phyloP scores from a whole-genome alignment of 2,888 invertebrate species.

The Leptopilina syphax region DNA sequence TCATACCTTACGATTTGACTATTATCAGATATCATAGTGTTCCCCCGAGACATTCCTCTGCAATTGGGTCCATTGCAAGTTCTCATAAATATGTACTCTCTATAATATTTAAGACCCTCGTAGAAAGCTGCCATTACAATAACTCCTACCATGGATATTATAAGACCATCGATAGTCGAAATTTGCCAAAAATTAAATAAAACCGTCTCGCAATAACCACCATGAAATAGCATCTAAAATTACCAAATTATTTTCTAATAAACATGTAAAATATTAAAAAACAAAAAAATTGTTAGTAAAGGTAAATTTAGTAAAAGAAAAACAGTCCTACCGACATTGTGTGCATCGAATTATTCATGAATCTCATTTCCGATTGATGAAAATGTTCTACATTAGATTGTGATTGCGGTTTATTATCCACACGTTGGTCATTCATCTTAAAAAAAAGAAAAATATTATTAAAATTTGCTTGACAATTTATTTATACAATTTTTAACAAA shows the following conservation, averaged over 20 bases:
- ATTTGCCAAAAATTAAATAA: constrained; percentile 91
- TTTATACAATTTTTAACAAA: no score
- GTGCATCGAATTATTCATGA: background rate
- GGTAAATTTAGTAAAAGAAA: background rate
- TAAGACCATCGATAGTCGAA: constrained; percentile 84
- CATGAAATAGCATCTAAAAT: constrained; percentile 84
- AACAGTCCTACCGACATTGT: background rate
- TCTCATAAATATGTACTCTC: constrained; percentile 73
- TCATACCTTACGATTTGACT: background rate
- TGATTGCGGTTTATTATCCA: background rate
- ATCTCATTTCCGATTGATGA: background rate
- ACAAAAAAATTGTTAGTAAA: no score
- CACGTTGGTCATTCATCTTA: background rate
- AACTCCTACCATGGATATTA: constrained; percentile 94
- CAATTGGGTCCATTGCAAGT: constrained; percentile 16
- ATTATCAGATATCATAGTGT: constrained; percentile 3
- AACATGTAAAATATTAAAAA: no score
- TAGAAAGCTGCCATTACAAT: constrained; percentile 95
- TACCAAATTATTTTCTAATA: background rate
- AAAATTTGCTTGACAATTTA: no score
- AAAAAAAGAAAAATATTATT: background rate
- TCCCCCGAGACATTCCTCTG: constrained; percentile 6
- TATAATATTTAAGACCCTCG: constrained; percentile 95
- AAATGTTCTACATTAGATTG: background rate
- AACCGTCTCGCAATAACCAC: constrained; percentile 86